Evolutionary conservation across 2,888 invertebrate species (phyloP).

Genomic region (Tortricodes alternella): DNA sequence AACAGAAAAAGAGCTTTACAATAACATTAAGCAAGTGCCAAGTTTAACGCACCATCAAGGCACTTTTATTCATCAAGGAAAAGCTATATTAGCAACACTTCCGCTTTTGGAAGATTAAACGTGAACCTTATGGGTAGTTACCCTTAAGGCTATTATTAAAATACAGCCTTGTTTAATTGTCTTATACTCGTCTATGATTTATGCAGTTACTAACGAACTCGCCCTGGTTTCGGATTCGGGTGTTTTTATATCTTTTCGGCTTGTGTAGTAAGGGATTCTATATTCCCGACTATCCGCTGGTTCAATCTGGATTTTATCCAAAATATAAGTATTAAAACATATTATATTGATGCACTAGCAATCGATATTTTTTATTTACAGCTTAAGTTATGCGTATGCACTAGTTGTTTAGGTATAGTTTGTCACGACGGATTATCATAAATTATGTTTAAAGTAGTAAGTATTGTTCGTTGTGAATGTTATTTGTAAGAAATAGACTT

Average conservation of each 20-base stretch:
- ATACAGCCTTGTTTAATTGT: neutral
- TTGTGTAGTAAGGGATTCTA: too few relatives aligned
- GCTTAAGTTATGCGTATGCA: too few relatives aligned
- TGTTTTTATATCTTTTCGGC: neutral
- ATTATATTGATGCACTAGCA: neutral
- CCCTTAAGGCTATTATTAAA: neutral
- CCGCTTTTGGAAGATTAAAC: neutral
- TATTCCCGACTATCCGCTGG: too few relatives aligned
- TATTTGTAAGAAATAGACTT: too few relatives aligned
- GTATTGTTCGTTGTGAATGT: too few relatives aligned
- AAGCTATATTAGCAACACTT: neutral
- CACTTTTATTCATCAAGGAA: conserved; percentile 8
- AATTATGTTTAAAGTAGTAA: too few relatives aligned
- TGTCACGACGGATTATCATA: neutral
- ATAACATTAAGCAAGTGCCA: neutral
- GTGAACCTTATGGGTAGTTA: neutral
- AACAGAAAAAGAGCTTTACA: neutral
- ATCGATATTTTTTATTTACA: neutral
- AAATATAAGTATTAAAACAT: too few relatives aligned
- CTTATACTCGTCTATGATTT: neutral
- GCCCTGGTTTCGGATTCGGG: neutral
- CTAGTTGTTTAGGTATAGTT: too few relatives aligned
- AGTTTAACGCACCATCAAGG: neutral
- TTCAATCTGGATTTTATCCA: too few relatives aligned
- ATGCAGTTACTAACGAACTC: neutral